Conservation (phyloP, 2,888 invertebrate species). For the Dermolepida albohirtum region DNA sequence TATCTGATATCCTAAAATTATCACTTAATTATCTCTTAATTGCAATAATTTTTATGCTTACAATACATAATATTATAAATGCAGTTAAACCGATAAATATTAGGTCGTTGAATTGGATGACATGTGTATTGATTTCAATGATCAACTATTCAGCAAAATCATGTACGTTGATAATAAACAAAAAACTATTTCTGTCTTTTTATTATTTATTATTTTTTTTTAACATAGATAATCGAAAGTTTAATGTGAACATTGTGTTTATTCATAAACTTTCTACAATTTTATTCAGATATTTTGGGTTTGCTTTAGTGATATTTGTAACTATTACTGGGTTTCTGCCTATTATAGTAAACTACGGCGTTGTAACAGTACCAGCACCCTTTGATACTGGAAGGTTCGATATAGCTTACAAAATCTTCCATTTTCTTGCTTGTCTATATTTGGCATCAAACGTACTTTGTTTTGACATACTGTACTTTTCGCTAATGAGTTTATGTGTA, state of each 20-base stretch:
- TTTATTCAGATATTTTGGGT: slow-evolving; percentile 2
- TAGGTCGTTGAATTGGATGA: not conserved
- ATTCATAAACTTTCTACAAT: slow-evolving; percentile 2
- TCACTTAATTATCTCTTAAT: not conserved
- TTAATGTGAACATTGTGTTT: slow-evolving; percentile 21
- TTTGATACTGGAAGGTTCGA: slow-evolving; percentile 2
- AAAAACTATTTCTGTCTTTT: slow-evolving; percentile 6
- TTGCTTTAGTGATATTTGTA: not conserved
- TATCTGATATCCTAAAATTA: not conserved
- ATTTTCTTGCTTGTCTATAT: slow-evolving; percentile 8
- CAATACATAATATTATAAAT: not conserved
- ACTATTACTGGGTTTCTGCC: slow-evolving; percentile 10
- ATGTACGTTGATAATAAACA: not conserved
- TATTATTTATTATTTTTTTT: slow-evolving; percentile 26
- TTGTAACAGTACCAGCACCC: slow-evolving; percentile 9
- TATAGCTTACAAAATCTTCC: slow-evolving; percentile 20
- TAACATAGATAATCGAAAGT: slow-evolving; percentile 17
- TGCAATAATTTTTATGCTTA: not conserved
- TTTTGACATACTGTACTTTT: not conserved
- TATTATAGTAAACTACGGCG: not conserved
- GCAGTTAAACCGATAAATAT: not conserved
- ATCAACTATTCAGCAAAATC: slow-evolving; percentile 3
- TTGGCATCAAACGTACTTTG: slow-evolving; percentile 15
- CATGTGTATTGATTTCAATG: slow-evolving; percentile 8
- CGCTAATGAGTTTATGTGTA: too few species aligned